phyloP scores from a whole-genome alignment of 2,797 vertebrate species.

The Crenuchus spilurus region DNA sequence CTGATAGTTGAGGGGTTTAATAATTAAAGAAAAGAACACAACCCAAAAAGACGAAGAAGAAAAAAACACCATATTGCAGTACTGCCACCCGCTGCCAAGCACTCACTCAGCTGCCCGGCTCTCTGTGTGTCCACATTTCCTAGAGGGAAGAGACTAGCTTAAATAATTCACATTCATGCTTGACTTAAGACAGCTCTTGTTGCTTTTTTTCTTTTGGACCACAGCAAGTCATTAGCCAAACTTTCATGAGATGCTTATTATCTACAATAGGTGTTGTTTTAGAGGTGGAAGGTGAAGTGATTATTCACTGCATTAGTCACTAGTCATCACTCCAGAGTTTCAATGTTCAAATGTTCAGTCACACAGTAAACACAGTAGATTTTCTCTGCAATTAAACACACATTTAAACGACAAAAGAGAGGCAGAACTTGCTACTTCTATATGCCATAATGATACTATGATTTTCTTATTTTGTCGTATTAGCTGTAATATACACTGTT shows the following conservation, averaged over 20 bases:
- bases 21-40: neutral
- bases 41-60: neutral
- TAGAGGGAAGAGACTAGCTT: conserved; percentile 59
- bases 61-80: conserved; percentile 46
- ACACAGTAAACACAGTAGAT: neutral
- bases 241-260: conserved; percentile 10
- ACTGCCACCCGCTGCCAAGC: conserved; percentile 38
- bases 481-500: no score
- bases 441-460: no score
- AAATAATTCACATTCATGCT: conserved; percentile 68
- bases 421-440: no score
- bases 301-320: conserved; percentile 26
- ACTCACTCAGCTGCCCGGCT: conserved; percentile 10
- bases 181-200: conserved; percentile 68
- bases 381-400: conserved; percentile 5
- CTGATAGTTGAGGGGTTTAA: conserved; percentile 1
- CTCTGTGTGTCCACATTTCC: conserved; percentile 56
- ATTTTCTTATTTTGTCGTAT: no score
- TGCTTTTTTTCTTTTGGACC: conserved; percentile 21
- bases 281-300: conserved; percentile 39
- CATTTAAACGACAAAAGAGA: neutral
- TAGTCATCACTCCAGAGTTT: conserved; percentile 18
- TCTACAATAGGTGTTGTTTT: conserved; percentile 11
- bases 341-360: conserved; percentile 12
- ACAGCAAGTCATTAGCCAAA: conserved; percentile 28